Conservation (phyloP, 2,797 vertebrate genomes). For the Spondyliosoma cantharus region DNA sequence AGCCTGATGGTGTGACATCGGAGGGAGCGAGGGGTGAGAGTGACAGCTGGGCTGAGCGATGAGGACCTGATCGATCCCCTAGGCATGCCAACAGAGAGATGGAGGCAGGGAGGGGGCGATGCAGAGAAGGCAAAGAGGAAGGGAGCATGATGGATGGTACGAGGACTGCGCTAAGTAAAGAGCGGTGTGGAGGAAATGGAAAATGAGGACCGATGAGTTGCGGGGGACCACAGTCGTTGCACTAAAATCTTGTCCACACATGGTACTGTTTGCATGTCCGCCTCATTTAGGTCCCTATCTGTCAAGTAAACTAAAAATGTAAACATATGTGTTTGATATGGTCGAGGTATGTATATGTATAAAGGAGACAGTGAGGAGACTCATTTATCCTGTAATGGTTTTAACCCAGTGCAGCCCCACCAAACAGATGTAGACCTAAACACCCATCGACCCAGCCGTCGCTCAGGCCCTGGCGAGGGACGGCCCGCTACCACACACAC, state of each 20-base stretch:
- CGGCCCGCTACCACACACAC: slow-evolving; percentile 49
- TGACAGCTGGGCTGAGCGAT: slow-evolving; percentile 79
- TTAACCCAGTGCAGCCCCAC: not conserved
- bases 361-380: not conserved
- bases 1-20: slow-evolving; percentile 66
- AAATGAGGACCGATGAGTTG: slow-evolving; percentile 56
- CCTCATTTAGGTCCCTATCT: not conserved
- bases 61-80: slow-evolving; percentile 74
- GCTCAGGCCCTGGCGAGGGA: slow-evolving; percentile 24
- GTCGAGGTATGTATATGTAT: not conserved
- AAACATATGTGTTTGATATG: not conserved
- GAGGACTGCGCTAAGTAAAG: slow-evolving; percentile 61
- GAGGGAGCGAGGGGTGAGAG: slow-evolving; percentile 60
- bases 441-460: slow-evolving; percentile 41
- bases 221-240: slow-evolving; percentile 35
- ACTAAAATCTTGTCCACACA: slow-evolving; percentile 12
- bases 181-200: slow-evolving; percentile 65
- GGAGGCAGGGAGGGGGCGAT: slow-evolving; percentile 22
- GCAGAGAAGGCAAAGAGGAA: slow-evolving; percentile 47
- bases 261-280: not conserved
- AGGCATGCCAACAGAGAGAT: slow-evolving; percentile 46
- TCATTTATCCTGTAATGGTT: slow-evolving; percentile 33
- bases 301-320: slow-evolving; percentile 15
- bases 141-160: slow-evolving; percentile 67
- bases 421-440: slow-evolving; percentile 39